Percentiles rank a stretch among this genome's conserved stretches.
Evolutionary conservation across 2,113 vertebrate genomes (phyloP).

Genomic region (Dasyornis broadbenti): DNA sequence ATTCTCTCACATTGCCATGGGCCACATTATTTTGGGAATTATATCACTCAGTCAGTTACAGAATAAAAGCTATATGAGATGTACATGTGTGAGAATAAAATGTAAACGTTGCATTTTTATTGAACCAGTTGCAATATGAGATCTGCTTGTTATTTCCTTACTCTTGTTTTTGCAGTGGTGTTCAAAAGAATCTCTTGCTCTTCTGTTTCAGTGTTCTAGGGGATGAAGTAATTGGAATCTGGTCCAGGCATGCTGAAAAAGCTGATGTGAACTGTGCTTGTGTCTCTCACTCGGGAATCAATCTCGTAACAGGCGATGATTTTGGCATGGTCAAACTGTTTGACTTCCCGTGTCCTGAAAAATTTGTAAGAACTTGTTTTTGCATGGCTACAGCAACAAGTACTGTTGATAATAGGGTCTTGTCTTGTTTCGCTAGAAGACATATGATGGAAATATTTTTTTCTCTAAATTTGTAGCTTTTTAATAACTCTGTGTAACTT

Average conservation of each 20-base stretch:
- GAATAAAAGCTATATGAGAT: not conserved
- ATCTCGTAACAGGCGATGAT: slow-evolving; percentile 93
- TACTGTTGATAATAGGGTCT: not conserved
- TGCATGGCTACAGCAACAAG: not conserved
- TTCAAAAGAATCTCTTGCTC: not conserved
- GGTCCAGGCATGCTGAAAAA: slow-evolving; percentile 94
- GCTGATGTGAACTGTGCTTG: slow-evolving; percentile 95
- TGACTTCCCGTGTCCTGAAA: slow-evolving; percentile 97
- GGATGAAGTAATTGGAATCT: slow-evolving; percentile 94
- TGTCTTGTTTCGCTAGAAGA: not conserved
- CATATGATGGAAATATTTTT: not conserved
- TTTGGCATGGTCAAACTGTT: slow-evolving; percentile 98
- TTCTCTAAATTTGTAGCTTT: not conserved
- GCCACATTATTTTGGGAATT: not conserved
- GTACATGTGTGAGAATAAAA: not conserved
- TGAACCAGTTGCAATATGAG: not conserved
- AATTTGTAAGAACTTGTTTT: slow-evolving; percentile 87
- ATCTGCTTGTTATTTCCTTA: not conserved
- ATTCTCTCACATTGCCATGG: not conserved
- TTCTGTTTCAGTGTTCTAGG: slow-evolving; percentile 84
- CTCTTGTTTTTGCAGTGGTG: not conserved
- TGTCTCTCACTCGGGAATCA: slow-evolving; percentile 96
- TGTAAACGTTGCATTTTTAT: not conserved
- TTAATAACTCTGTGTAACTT: not conserved
- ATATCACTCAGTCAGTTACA: not conserved